Evolutionary conservation across 2,888 invertebrate species (phyloP).

Genomic region (Arenicola marina): DNA sequence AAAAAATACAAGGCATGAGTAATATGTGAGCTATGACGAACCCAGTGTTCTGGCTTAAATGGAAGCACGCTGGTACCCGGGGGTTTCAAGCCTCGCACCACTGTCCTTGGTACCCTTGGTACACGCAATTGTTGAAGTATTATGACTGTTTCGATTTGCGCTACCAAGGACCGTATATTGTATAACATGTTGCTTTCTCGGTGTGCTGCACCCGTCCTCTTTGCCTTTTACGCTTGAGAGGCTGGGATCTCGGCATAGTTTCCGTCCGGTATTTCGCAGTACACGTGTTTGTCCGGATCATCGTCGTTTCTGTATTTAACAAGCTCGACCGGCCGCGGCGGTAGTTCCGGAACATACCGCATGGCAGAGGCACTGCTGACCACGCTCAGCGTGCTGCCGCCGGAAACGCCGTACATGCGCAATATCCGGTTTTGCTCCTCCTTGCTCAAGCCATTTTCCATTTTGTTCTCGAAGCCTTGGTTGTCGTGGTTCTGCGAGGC

Average conservation of each 20-base stretch:
- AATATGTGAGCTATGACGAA: too few relatives aligned
- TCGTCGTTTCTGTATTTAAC: conserved; percentile 15
- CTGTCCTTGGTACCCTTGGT: too few relatives aligned
- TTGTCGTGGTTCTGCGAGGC: conserved; percentile 17
- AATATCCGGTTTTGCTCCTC: conserved; percentile 19
- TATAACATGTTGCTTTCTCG: too few relatives aligned
- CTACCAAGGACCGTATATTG: too few relatives aligned
- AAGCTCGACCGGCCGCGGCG: conserved; percentile 7
- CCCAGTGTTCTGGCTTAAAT: too few relatives aligned
- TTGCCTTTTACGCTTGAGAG: too few relatives aligned
- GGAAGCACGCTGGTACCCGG: too few relatives aligned
- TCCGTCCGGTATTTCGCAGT: neutral
- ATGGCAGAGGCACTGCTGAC: conserved; percentile 11
- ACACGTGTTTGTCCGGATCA: conserved; percentile 3
- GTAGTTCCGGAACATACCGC: conserved; percentile 15
- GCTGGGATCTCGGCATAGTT: neutral
- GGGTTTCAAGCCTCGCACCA: too few relatives aligned
- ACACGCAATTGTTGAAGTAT: too few relatives aligned
- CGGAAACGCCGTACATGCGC: conserved; percentile 8
- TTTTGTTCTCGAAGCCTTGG: conserved; percentile 11
- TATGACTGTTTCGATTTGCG: too few relatives aligned
- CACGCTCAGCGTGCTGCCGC: conserved; percentile 20
- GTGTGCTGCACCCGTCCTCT: too few relatives aligned
- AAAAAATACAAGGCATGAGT: too few relatives aligned
- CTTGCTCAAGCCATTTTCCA: conserved; percentile 6